phyloP scores from a whole-genome alignment of 2,113 vertebrate species.

The Cepphus grylle region DNA sequence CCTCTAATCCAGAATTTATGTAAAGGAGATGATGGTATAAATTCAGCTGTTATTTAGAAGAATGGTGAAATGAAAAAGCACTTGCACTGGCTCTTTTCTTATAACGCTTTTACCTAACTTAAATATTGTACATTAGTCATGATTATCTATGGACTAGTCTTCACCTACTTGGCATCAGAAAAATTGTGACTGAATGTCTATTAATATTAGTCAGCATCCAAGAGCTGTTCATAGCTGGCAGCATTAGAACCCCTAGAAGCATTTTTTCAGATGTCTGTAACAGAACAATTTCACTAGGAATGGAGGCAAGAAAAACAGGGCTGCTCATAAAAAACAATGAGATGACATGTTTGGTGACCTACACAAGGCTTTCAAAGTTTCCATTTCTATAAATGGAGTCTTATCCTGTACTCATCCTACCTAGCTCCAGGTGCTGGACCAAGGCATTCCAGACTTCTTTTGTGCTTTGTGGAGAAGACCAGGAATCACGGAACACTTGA shows the following conservation, averaged over 20 bases:
- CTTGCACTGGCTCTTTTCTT: neutral
- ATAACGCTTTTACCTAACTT: neutral
- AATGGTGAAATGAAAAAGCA: neutral
- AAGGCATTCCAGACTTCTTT: neutral
- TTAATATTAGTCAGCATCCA: neutral
- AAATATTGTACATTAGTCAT: neutral
- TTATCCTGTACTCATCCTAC: neutral
- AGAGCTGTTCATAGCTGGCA: neutral
- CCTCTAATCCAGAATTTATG: neutral
- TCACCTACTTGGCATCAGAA: neutral
- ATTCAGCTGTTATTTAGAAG: neutral
- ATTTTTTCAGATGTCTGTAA: neutral
- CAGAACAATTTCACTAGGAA: neutral
- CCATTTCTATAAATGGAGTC: neutral
- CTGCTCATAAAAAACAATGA: neutral
- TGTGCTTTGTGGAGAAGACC: neutral
- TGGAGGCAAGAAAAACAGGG: neutral
- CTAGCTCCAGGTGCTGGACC: neutral
- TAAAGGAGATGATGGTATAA: neutral
- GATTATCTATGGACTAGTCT: neutral
- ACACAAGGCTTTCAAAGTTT: neutral
- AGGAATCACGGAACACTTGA: neutral
- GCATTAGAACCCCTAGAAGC: neutral
- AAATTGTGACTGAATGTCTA: neutral
- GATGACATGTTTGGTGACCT: rapidly evolving